Percentiles rank a stretch among this genome's conserved stretches.
Conservation (phyloP, 2,888 invertebrate species). For the Eubasilissa splendida region DNA sequence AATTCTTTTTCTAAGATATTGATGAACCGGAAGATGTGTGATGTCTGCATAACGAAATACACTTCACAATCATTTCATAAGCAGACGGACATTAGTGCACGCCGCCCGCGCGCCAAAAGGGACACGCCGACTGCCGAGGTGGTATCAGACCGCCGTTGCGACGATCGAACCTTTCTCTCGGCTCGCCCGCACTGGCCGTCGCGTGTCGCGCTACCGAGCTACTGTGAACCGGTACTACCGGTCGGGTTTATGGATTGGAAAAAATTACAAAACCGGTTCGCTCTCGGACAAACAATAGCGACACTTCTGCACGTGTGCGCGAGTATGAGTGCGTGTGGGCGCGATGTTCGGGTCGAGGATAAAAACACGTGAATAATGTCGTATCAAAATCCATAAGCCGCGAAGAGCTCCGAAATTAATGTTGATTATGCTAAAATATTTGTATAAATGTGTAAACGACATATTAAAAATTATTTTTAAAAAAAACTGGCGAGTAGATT, state of each 20-base stretch:
- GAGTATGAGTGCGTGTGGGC: background rate
- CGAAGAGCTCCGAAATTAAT: no score
- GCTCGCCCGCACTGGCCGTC: background rate
- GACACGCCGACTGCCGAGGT: background rate
- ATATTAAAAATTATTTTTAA: no score
- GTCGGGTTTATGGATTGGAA: background rate
- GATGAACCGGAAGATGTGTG: background rate
- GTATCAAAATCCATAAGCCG: background rate
- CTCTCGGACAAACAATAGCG: constrained; percentile 22
- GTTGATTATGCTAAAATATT: no score
- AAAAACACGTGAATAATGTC: background rate
- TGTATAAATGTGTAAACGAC: no score
- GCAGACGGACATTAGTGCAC: background rate
- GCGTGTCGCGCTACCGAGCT: background rate
- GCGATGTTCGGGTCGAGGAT: constrained; percentile 8
- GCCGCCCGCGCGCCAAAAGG: background rate
- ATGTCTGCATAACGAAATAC: constrained; percentile 1
- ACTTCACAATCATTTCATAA: background rate
- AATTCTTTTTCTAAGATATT: no score
- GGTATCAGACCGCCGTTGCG: background rate
- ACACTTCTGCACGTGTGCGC: background rate
- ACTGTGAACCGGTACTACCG: background rate
- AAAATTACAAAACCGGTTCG: constrained; percentile 15
- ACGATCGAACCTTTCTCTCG: background rate
- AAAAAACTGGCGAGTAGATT: no score